A percentile compares a stretch with the other conserved stretches of the same genome.
These are phyloP conservation scores for Hydrocynus forskahlii DNA, from an alignment of 2,797 vertebrate genomes.

Conservation along the genomic window DNA sequence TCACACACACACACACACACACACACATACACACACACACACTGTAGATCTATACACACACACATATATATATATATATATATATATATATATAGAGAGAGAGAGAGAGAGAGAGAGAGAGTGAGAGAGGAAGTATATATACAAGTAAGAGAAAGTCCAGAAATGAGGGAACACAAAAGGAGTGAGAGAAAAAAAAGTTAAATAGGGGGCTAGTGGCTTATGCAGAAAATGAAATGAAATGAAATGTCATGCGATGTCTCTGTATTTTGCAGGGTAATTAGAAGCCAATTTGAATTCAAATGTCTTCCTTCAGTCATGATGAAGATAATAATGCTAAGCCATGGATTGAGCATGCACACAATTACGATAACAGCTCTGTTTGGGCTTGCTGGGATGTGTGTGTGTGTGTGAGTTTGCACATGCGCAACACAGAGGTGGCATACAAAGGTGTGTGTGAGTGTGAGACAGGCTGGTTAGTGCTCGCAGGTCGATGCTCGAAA, in stretches of 20 bases:
- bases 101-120: not conserved
- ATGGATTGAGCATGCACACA: slow-evolving; percentile 21
- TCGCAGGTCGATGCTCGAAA: slow-evolving; percentile 7
- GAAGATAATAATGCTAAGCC: slow-evolving; percentile 51
- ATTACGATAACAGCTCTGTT: slow-evolving; percentile 29
- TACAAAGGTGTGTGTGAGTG: not conserved
- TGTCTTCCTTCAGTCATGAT: slow-evolving; percentile 55
- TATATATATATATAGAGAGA: too few species aligned
- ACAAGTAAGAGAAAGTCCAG: not conserved
- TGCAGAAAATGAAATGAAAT: slow-evolving; percentile 51
- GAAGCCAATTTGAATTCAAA: slow-evolving; percentile 67
- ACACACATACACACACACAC: too few species aligned
- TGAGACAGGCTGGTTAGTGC: slow-evolving; percentile 18
- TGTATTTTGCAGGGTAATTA: slow-evolving; percentile 71
- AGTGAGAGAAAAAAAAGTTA: not conserved
- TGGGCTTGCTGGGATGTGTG: not conserved
- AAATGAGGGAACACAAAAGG: not conserved
- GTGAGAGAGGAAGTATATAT: not conserved
- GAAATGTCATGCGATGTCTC: slow-evolving; percentile 67
- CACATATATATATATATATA: too few species aligned
- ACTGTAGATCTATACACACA: too few species aligned
- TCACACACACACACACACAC: too few species aligned
- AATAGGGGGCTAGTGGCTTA: not conserved
- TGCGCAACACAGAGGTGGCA: not conserved
- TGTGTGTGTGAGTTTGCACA: not conserved